phyloP scores from a whole-genome alignment of 2,888 invertebrate genomes.

The Lasioglossum lativentre region DNA sequence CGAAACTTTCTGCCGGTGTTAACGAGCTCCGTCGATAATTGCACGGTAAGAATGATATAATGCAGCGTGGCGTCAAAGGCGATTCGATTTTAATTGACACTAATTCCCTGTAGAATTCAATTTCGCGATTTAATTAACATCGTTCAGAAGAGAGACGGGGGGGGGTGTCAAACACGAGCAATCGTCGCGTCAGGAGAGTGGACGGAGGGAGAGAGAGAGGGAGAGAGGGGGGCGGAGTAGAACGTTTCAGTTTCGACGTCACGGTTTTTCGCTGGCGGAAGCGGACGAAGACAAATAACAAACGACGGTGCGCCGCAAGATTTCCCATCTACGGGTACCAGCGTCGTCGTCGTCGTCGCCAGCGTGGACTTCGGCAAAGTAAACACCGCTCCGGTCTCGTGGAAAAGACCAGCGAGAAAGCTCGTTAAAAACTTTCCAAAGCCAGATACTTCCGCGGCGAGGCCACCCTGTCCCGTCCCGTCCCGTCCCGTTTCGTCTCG shows the following conservation, averaged over 20 bases:
- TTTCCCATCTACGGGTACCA: slow-evolving; percentile 71
- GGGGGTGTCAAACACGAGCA: slow-evolving; percentile 13
- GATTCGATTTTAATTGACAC: slow-evolving; percentile 60
- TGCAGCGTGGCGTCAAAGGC: slow-evolving; percentile 28
- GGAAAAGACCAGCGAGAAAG: slow-evolving; percentile 71
- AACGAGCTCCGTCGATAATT: slow-evolving; percentile 15
- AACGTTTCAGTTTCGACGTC: slow-evolving; percentile 57
- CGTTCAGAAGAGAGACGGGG: background rate
- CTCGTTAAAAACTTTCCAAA: slow-evolving; percentile 76
- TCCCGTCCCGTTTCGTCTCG: background rate
- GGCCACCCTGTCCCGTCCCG: background rate
- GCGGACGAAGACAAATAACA: slow-evolving; percentile 67
- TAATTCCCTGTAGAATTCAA: slow-evolving; percentile 59
- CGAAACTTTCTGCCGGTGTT: background rate
- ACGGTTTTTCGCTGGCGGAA: slow-evolving; percentile 55
- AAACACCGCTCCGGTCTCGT: slow-evolving; percentile 62
- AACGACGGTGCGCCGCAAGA: slow-evolving; percentile 61
- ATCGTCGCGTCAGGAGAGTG: too few species aligned
- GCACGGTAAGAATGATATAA: slow-evolving; percentile 12
- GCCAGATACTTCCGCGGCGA: slow-evolving; percentile 63
- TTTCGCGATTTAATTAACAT: slow-evolving; percentile 66
- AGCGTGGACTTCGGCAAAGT: slow-evolving; percentile 60
- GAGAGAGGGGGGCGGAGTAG: background rate
- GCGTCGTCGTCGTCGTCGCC: slow-evolving; percentile 67
- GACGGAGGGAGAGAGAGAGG: too few species aligned